A percentile compares a stretch with the other conserved stretches of the same genome.
These are phyloP conservation scores for Nebria salina DNA, from an alignment of 2,888 invertebrate genomes.

Conservation along the genomic window DNA sequence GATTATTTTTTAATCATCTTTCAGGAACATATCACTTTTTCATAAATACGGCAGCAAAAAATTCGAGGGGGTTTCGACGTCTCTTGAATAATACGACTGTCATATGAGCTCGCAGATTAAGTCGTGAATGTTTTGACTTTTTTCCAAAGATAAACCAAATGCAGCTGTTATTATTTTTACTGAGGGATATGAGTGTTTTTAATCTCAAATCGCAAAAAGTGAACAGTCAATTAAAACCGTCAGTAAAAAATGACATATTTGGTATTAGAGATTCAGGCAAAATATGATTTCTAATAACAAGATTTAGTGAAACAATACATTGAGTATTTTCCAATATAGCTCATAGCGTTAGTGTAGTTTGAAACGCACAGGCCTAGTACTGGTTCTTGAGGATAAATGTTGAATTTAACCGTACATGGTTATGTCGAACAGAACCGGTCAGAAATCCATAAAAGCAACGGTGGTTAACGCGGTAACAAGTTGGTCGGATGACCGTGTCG, in stretches of 20 bases:
- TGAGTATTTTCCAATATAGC: neutral
- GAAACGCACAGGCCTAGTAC: neutral
- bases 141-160: conserved; percentile 29
- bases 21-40: conserved; percentile 39
- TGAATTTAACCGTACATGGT: conserved; percentile 8
- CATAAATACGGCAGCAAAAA: conserved; percentile 13
- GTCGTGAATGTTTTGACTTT: conserved; percentile 39
- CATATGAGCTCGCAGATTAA: conserved; percentile 24
- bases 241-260: neutral
- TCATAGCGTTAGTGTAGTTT: neutral
- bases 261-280: neutral
- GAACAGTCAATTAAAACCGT: conserved; percentile 23
- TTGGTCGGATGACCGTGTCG: conserved; percentile 6
- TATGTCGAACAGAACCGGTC: conserved; percentile 9
- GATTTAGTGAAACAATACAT: too few relatives aligned
- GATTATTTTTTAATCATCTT: conserved; percentile 45
- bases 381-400: neutral
- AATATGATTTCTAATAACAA: neutral
- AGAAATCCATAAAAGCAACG: conserved; percentile 9
- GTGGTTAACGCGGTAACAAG: conserved; percentile 6
- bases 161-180: conserved; percentile 7
- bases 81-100: conserved; percentile 15
- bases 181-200: neutral
- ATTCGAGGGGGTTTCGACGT: neutral
- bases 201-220: conserved; percentile 16